Conservation (phyloP, 2,797 vertebrate genomes). For the Gadopsis marmoratus region DNA sequence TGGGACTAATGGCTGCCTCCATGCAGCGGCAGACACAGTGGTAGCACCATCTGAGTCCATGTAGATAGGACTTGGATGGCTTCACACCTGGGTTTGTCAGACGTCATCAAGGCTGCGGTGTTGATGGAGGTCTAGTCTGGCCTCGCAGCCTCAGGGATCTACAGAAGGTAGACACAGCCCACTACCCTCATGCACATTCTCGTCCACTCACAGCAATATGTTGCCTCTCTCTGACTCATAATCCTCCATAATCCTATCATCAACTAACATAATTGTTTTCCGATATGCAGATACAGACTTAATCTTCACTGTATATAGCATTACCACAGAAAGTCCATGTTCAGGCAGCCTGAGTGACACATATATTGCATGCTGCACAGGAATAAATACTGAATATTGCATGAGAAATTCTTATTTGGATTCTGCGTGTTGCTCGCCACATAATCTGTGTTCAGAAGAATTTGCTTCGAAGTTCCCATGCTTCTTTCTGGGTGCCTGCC, state of each 20-base stretch:
- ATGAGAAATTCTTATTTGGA: constrained; percentile 42
- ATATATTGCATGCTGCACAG: constrained; percentile 5
- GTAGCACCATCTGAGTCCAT: constrained; percentile 71
- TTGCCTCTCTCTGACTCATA: constrained; percentile 39
- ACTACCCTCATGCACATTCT: constrained; percentile 48
- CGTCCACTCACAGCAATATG: constrained; percentile 22
- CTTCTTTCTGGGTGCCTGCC: constrained; percentile 14
- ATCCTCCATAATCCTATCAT: constrained; percentile 18
- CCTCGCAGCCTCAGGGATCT: constrained; percentile 64
- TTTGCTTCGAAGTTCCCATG: constrained; percentile 8
- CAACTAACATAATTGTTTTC: constrained; percentile 24
- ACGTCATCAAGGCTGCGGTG: constrained; percentile 74
- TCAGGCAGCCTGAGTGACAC: constrained; percentile 5
- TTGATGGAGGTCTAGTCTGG: constrained; percentile 80
- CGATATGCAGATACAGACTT: constrained; percentile 28
- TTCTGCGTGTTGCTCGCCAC: constrained; percentile 35
- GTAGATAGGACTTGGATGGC: no score
- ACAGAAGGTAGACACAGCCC: constrained; percentile 46
- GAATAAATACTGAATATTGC: constrained; percentile 31
- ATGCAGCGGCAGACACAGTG: constrained; percentile 56
- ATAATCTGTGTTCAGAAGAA: constrained; percentile 16
- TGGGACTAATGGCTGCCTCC: constrained; percentile 72
- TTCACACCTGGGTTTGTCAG: constrained; percentile 20
- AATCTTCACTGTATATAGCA: constrained; percentile 15
- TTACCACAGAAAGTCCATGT: background rate